These are phyloP conservation scores for Penelope pileata DNA, from an alignment of 2,113 vertebrate genomes.

Conservation along the genomic window DNA sequence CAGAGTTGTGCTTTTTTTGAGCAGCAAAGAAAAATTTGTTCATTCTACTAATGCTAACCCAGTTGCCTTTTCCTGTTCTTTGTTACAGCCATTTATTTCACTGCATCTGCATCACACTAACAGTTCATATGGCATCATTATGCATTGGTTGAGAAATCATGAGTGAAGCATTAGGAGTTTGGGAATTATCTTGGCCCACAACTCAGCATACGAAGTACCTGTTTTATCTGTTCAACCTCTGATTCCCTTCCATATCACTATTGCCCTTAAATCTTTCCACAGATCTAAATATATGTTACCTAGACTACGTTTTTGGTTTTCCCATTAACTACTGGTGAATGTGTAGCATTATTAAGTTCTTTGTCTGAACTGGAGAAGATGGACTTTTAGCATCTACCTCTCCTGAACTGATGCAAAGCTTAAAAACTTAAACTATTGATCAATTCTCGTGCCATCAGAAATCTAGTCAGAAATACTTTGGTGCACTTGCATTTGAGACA, in stretches of 20 bases:
- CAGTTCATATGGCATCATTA: not conserved
- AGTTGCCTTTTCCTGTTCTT: not conserved
- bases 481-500: not conserved
- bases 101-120: not conserved
- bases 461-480: not conserved
- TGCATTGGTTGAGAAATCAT: not conserved
- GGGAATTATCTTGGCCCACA: not conserved
- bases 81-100: not conserved
- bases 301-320: not conserved
- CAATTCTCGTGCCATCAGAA: not conserved
- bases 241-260: not conserved
- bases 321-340: not conserved
- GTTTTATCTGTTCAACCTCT: not conserved
- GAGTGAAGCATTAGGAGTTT: not conserved
- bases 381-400: not conserved
- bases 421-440: not conserved
- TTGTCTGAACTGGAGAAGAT: not conserved
- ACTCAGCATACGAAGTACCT: not conserved
- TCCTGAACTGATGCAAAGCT: not conserved
- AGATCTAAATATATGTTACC: not conserved
- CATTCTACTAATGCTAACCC: not conserved
- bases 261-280: not conserved
- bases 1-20: not conserved
- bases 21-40: not conserved
- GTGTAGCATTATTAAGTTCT: not conserved